Percentiles rank a stretch among this genome's conserved stretches.
Conservation (phyloP, 2,113 vertebrate genomes). For the Anguilla japonica region DNA sequence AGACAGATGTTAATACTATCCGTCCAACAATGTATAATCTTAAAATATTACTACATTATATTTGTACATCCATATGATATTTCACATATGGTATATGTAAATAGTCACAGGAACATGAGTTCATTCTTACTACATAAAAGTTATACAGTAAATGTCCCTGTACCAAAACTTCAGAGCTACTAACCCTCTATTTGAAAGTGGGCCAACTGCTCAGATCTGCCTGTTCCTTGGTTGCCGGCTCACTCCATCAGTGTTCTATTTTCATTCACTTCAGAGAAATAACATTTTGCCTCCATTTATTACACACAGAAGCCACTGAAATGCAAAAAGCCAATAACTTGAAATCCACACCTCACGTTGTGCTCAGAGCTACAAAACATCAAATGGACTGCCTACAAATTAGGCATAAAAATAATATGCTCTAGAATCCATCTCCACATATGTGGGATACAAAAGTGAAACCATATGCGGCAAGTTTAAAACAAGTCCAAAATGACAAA, state of each 20-base stretch:
- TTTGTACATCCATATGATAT: not conserved
- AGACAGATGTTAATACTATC: slow-evolving; percentile 31
- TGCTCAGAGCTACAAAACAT: slow-evolving; percentile 4
- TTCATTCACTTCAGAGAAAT: not conserved
- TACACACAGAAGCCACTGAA: slow-evolving; percentile 18
- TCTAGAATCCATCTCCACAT: not conserved
- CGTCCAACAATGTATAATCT: slow-evolving; percentile 4
- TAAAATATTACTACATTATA: not conserved
- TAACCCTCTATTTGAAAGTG: not conserved
- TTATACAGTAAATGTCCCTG: not conserved
- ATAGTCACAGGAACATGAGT: not conserved
- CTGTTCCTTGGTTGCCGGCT: slow-evolving; percentile 2
- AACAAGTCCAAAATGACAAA: slow-evolving; percentile 7
- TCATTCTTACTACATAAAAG: not conserved
- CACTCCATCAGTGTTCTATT: slow-evolving; percentile 12
- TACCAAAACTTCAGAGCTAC: not conserved
- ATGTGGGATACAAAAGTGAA: not conserved
- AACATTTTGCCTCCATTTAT: slow-evolving; percentile 12
- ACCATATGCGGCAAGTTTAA: slow-evolving; percentile 4
- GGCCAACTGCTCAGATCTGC: not conserved
- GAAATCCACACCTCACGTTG: not conserved
- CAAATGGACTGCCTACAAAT: slow-evolving; percentile 8
- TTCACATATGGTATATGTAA: not conserved
- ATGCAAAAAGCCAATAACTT: not conserved
- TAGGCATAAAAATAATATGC: slow-evolving; percentile 14